Percentiles rank a stretch among this genome's conserved stretches.
Evolutionary conservation across 2,888 invertebrate genomes (phyloP).

Genomic region (Eretmocerus hayati): DNA sequence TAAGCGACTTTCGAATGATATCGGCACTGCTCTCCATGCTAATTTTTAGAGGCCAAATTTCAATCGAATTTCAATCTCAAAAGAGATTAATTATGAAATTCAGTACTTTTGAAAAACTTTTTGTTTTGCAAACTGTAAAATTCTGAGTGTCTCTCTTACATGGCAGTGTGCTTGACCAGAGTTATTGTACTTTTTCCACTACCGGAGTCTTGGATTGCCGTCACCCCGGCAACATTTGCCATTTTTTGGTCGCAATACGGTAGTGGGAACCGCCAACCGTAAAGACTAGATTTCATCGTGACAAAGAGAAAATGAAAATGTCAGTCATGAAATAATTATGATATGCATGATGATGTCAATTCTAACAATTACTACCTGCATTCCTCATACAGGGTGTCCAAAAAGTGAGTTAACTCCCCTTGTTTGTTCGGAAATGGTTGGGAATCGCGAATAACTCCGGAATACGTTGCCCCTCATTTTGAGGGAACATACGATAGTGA

Average conservation of each 20-base stretch:
- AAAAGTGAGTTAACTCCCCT: too few relatives aligned
- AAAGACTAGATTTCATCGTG: constrained; percentile 80
- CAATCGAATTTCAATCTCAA: background rate
- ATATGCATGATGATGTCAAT: too few relatives aligned
- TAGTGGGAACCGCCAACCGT: constrained; percentile 94
- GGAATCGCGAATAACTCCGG: too few relatives aligned
- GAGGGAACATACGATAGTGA: too few relatives aligned
- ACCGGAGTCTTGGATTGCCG: constrained; percentile 46
- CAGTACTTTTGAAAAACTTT: constrained; percentile 1
- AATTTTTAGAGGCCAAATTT: constrained; percentile 28
- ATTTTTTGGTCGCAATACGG: constrained; percentile 91
- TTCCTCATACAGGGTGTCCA: too few relatives aligned
- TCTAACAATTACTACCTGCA: too few relatives aligned
- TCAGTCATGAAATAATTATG: too few relatives aligned
- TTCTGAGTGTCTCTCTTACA: constrained; percentile 37
- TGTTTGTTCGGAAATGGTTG: too few relatives aligned
- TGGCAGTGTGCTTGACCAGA: constrained; percentile 47
- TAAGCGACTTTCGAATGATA: constrained; percentile 38
- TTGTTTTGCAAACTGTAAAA: constrained; percentile 24
- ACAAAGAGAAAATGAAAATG: too few relatives aligned
- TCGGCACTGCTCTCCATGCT: constrained; percentile 37
- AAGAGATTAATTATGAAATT: constrained; percentile 3
- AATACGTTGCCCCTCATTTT: too few relatives aligned
- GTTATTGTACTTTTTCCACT: constrained; percentile 48
- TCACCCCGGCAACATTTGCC: constrained; percentile 50